These are phyloP conservation scores for Hydrotaea diabolus DNA, from an alignment of 2,888 invertebrate species.

Conservation along the genomic window DNA sequence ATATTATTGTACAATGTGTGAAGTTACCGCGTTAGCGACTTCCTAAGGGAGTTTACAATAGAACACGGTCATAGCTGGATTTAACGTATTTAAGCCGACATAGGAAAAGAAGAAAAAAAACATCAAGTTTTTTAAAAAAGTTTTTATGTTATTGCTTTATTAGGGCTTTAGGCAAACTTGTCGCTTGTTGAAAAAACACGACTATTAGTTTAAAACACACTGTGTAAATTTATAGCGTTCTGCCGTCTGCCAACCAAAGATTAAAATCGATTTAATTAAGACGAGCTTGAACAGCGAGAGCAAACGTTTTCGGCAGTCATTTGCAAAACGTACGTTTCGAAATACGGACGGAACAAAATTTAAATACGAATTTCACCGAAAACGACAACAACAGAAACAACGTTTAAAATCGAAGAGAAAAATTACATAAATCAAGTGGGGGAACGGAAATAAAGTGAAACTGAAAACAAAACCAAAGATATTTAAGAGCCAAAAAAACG, in stretches of 20 bases:
- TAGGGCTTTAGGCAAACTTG: no score
- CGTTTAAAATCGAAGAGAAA: not conserved
- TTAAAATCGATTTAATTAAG: conserved; percentile 43
- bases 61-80: no score
- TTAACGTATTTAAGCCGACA: no score
- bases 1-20: no score
- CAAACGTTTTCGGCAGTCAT: conserved; percentile 44
- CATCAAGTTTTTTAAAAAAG: no score
- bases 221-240: conserved; percentile 6
- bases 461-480: not conserved
- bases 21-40: no score
- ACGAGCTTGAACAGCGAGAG: conserved; percentile 51
- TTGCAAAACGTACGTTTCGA: conserved; percentile 41
- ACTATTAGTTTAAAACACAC: not conserved
- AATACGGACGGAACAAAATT: conserved; percentile 32
- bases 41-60: no score
- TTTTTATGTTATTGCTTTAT: no score
- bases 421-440: not conserved
- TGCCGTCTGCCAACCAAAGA: not conserved
- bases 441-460: conserved; percentile 51
- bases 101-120: no score
- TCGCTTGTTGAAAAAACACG: no score
- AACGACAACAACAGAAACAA: not conserved
- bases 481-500: not conserved
- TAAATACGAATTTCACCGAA: not conserved